These are phyloP conservation scores for Corythoichthys haematopterus DNA, from an alignment of 2,113 vertebrate genomes.

Conservation along the genomic window DNA sequence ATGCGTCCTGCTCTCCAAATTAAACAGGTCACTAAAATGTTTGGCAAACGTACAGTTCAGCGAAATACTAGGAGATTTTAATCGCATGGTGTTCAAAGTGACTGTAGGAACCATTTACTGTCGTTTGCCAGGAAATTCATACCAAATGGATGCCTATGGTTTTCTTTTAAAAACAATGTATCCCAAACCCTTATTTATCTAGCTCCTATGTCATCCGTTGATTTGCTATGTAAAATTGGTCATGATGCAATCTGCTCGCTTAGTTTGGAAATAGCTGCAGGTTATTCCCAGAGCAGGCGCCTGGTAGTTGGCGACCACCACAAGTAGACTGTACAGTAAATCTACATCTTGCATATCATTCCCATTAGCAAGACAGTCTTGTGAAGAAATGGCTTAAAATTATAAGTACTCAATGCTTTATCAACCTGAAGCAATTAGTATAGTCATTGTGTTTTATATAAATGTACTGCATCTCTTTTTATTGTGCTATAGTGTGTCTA, in stretches of 20 bases:
- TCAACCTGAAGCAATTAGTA: not conserved
- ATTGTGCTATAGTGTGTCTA: not conserved
- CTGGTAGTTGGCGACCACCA: conserved; percentile 16
- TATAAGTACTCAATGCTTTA: not conserved
- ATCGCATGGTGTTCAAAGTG: conserved; percentile 13
- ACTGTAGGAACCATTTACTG: conserved; percentile 11
- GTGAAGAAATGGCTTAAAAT: not conserved
- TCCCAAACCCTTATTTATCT: conserved; percentile 7
- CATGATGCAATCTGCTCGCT: conserved; percentile 33
- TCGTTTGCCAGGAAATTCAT: conserved; percentile 8
- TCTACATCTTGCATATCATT: conserved; percentile 1
- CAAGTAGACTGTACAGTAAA: not conserved
- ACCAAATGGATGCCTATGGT: not conserved
- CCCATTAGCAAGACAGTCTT: conserved; percentile 9
- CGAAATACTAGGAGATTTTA: conserved; percentile 2
- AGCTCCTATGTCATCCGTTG: conserved; percentile 15
- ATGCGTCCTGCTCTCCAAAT: conserved; percentile 39
- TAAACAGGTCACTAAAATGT: conserved; percentile 14
- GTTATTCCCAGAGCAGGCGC: conserved; percentile 53
- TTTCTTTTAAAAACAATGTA: conserved; percentile 19
- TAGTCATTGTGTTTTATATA: not conserved
- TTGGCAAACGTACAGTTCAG: conserved; percentile 4
- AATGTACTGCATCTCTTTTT: not conserved
- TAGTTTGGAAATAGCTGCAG: conserved; percentile 53
- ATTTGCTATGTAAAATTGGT: conserved; percentile 43